Conservation (phyloP, 2,113 vertebrate species). For the Mixornis gularis region DNA sequence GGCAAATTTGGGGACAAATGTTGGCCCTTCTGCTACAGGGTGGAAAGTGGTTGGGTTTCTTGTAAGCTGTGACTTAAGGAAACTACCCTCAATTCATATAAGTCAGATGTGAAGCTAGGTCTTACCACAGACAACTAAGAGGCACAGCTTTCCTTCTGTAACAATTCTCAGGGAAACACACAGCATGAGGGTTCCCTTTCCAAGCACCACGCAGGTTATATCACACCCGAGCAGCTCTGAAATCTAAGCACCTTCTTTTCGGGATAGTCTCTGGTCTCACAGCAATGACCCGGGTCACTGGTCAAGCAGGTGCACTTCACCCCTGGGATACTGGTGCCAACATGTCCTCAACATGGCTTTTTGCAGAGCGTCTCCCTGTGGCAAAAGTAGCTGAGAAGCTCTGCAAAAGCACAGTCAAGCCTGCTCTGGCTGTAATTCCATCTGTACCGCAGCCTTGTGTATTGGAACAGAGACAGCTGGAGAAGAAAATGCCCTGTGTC, state of each 20-base stretch:
- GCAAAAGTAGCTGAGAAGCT: background rate
- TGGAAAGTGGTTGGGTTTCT: background rate
- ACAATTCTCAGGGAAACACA: background rate
- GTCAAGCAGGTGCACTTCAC: background rate
- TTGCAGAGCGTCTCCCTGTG: background rate
- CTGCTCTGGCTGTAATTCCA: background rate
- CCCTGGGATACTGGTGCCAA: background rate
- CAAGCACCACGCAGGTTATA: accelerated
- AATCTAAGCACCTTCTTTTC: background rate
- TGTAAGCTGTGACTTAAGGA: background rate
- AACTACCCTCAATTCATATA: background rate
- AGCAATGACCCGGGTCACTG: background rate
- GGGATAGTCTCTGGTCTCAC: background rate
- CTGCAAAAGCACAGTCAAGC: background rate
- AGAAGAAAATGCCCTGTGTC: background rate
- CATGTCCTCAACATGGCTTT: background rate
- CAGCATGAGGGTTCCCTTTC: background rate
- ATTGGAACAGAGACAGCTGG: background rate
- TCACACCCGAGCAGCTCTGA: background rate
- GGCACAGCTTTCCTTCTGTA: background rate
- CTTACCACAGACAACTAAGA: background rate
- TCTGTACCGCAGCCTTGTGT: background rate
- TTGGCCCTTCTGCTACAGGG: background rate
- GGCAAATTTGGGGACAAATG: background rate
- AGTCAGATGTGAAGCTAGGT: background rate